These are phyloP conservation scores for Gnathonemus echidnorhynchus DNA, from an alignment of 2,113 vertebrate genomes.

Conservation along the genomic window DNA sequence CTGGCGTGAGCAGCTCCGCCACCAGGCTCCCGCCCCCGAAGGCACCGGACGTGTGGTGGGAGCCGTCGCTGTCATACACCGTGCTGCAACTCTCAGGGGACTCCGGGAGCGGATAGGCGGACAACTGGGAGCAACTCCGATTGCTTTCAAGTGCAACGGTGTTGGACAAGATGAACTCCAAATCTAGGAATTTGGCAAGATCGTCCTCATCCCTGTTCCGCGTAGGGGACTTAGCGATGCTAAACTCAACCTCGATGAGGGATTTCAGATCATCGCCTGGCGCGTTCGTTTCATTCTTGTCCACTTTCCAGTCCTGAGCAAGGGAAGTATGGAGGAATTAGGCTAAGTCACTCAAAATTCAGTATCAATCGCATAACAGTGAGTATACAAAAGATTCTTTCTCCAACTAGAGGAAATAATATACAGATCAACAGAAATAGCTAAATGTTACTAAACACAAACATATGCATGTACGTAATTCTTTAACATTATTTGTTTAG, in stretches of 20 bases:
- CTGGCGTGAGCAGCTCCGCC: conserved; percentile 76
- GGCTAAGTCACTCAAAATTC: neutral
- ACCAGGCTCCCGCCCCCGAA: conserved; percentile 68
- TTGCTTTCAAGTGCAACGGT: conserved; percentile 49
- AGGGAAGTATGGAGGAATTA: neutral
- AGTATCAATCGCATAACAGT: neutral
- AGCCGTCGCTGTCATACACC: conserved; percentile 63
- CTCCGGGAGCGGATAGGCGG: conserved; percentile 72
- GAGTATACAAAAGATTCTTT: neutral
- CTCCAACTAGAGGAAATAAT: neutral
- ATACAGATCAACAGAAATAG: neutral
- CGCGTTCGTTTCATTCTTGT: conserved; percentile 30
- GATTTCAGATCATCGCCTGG: conserved; percentile 40
- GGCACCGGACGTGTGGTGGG: conserved; percentile 44
- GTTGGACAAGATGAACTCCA: conserved; percentile 85
- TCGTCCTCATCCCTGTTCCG: conserved; percentile 75
- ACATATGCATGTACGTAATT: neutral
- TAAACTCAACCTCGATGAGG: conserved; percentile 58
- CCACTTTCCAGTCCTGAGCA: conserved; percentile 48
- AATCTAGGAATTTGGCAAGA: conserved; percentile 73
- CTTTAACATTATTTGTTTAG: neutral
- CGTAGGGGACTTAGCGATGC: conserved; percentile 54
- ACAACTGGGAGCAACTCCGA: conserved; percentile 33
- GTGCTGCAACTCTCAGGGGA: conserved; percentile 79
- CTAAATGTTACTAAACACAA: neutral